These are phyloP conservation scores for Baryphthengus martii DNA, from an alignment of 2,113 vertebrate species.

Conservation along the genomic window DNA sequence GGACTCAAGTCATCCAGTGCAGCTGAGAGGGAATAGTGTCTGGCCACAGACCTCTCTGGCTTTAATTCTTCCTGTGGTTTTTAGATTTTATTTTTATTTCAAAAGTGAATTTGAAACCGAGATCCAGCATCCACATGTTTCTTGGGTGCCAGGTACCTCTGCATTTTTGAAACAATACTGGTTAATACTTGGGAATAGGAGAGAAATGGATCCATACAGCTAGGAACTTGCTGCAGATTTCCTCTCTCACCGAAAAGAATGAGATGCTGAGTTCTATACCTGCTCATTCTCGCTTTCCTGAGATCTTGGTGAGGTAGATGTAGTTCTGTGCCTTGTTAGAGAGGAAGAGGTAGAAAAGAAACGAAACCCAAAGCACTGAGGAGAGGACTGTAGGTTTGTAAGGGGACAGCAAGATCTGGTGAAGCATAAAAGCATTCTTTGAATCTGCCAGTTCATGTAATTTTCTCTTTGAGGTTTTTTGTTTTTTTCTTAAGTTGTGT, in stretches of 20 bases:
- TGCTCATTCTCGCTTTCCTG: background rate
- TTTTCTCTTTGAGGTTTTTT: background rate
- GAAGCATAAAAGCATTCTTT: background rate
- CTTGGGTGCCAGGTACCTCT: background rate
- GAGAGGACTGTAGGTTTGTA: background rate
- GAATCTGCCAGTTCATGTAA: background rate
- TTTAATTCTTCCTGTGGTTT: background rate
- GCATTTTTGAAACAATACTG: background rate
- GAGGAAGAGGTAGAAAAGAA: background rate
- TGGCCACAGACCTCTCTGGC: background rate
- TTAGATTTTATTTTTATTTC: background rate
- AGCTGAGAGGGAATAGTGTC: background rate
- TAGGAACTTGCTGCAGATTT: background rate
- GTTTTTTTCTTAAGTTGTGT: too few relatives aligned
- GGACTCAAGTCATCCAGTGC: background rate
- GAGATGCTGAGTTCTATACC: background rate
- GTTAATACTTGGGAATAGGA: background rate
- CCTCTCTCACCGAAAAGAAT: background rate
- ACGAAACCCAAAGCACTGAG: background rate
- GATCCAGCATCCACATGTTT: background rate
- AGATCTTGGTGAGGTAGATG: background rate
- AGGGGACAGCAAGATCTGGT: background rate
- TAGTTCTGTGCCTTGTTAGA: background rate
- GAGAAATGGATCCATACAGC: background rate
- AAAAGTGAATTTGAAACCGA: background rate